A percentile compares a stretch with the other conserved stretches of the same genome.
phyloP scores from a whole-genome alignment of 2,113 vertebrate genomes.

The Pseudorasbora parva region DNA sequence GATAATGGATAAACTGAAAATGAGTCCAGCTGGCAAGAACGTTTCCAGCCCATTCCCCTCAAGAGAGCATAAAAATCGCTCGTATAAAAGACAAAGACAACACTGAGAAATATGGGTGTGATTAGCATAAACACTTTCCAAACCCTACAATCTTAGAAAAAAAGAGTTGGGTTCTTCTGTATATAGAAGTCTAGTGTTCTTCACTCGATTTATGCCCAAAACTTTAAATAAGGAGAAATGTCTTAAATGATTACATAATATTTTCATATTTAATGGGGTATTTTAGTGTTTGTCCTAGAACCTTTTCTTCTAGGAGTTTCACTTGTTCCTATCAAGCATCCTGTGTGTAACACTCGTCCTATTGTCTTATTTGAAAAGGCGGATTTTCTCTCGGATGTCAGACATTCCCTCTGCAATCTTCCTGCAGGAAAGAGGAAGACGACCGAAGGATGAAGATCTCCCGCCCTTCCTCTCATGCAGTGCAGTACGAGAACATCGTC shows the following conservation, averaged over 20 bases:
- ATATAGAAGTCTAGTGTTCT: too few relatives aligned
- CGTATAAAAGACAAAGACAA: not conserved
- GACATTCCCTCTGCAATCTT: conserved; percentile 48
- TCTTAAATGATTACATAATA: too few relatives aligned
- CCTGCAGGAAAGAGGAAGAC: conserved; percentile 56
- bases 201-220: too few relatives aligned
- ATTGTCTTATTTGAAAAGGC: conserved; percentile 25
- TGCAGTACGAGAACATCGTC: conserved; percentile 58
- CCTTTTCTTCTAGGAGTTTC: too few relatives aligned
- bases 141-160: too few relatives aligned
- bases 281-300: too few relatives aligned
- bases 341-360: not conserved
- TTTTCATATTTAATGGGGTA: too few relatives aligned
- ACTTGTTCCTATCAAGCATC: not conserved
- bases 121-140: not conserved
- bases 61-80: not conserved
- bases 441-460: conserved; percentile 49
- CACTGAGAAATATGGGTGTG: not conserved
- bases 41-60: not conserved
- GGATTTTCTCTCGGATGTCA: conserved; percentile 13
- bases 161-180: too few relatives aligned
- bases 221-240: too few relatives aligned
- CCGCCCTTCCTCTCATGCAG: conserved; percentile 54
- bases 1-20: not conserved
- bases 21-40: not conserved